phyloP scores from a whole-genome alignment of 2,888 invertebrate species.

The Linnaemya vulpina region DNA sequence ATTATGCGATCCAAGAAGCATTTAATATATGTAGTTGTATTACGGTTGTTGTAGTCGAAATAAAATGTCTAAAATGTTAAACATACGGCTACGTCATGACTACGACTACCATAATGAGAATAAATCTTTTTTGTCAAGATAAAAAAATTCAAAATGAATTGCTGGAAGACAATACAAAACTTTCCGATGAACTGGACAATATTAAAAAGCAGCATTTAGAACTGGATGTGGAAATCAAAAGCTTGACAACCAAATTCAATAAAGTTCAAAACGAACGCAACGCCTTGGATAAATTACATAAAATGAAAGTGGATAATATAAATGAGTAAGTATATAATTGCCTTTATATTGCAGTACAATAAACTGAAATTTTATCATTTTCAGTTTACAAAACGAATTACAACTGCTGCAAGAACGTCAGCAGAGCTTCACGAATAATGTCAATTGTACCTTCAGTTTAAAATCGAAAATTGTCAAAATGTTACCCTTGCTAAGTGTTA shows the following conservation, averaged over 20 bases:
- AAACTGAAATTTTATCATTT: background rate
- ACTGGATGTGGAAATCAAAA: constrained; percentile 78
- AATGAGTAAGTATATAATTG: constrained; percentile 72
- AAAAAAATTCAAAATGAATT: constrained; percentile 79
- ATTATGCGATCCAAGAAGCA: too few species aligned
- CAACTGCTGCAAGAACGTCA: constrained; percentile 76
- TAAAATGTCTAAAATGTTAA: too few species aligned
- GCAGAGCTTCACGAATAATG: constrained; percentile 67
- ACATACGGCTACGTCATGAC: too few species aligned
- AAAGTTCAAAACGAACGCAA: constrained; percentile 79
- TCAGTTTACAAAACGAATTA: constrained; percentile 76
- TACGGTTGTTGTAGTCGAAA: too few species aligned
- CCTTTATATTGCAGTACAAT: background rate
- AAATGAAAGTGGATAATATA: constrained; percentile 81
- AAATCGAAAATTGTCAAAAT: constrained; percentile 81
- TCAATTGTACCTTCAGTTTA: constrained; percentile 77
- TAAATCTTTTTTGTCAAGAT: constrained; percentile 72
- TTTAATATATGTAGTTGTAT: too few species aligned
- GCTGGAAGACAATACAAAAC: constrained; percentile 78
- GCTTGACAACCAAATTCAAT: constrained; percentile 76
- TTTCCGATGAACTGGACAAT: constrained; percentile 76
- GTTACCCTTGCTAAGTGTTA: constrained; percentile 77
- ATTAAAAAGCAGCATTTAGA: constrained; percentile 76
- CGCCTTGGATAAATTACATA: constrained; percentile 80
- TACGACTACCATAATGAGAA: too few species aligned